These are phyloP conservation scores for Diceros bicornis DNA, from an alignment of 2,797 vertebrate species.

Conservation along the genomic window DNA sequence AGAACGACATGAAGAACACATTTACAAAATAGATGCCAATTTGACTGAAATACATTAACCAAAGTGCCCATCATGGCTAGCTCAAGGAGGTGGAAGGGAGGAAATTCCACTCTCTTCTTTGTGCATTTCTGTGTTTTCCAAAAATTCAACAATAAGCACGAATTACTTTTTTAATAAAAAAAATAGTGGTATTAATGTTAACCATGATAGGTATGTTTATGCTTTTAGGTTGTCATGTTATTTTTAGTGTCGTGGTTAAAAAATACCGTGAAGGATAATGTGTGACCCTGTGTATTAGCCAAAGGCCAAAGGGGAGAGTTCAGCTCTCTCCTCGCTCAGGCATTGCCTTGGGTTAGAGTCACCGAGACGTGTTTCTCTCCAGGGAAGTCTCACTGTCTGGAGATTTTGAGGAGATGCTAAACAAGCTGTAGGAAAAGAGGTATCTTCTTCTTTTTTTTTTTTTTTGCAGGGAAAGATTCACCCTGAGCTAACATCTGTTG, in stretches of 20 bases:
- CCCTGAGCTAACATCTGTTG: too few species aligned
- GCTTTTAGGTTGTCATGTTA: not conserved
- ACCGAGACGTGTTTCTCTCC: not conserved
- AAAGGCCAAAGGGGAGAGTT: slow-evolving; percentile 18
- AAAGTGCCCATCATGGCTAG: rapidly evolving
- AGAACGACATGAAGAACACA: not conserved
- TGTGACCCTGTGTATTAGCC: not conserved
- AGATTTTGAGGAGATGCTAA: not conserved
- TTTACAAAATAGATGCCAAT: not conserved
- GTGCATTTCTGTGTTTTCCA: not conserved
- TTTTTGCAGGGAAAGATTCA: not conserved
- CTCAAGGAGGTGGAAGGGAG: not conserved
- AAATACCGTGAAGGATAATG: not conserved
- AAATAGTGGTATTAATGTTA: not conserved
- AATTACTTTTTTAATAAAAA: not conserved
- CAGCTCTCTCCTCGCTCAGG: not conserved
- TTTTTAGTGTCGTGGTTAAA: not conserved
- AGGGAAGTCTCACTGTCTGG: not conserved
- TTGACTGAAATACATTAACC: not conserved
- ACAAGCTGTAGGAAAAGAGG: not conserved
- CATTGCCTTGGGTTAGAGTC: not conserved
- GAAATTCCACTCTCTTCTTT: not conserved
- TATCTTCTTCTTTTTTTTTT: not conserved
- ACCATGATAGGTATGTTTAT: not conserved
- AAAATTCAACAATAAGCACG: not conserved